Base-by-base conservation (phyloP, 2,888 invertebrate genomes). In the Cyaniris semiargus region DNA sequence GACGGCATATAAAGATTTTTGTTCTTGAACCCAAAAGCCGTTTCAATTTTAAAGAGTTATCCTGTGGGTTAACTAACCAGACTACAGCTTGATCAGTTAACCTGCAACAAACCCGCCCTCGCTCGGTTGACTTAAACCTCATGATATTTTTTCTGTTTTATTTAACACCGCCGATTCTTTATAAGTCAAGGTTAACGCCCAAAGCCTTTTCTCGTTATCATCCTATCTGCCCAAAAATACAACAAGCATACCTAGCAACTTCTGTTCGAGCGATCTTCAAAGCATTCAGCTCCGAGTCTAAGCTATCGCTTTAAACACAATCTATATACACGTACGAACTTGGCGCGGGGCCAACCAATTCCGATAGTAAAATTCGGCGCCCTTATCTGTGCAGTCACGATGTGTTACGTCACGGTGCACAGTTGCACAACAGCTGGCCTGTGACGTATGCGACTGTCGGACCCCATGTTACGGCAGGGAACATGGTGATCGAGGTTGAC, bases 171-270 rank as follows among this genome's bases (percentile, higher is more conserved):
- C n/a, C n/a, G n/a, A n/a, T n/a, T n/a, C n/a, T n/a, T n/a, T n/a
- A n/a, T n/a, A n/a, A n/a, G n/a, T n/a, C 10, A 10, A 44, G 3
- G 44, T 44, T 3, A 44, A 44, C 3, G 44, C 44, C 10, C 44
- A 44, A 44, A 44, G 44, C 10, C 44, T 13, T n/a, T n/a, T n/a
- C n/a, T n/a, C n/a, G 38, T 10, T 38, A 38, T 13, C 10, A 44
- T 44, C 44, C 10, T 34, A 34, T 34, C 10, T 44, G 13, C 10
- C 44, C 10, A 44, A 44, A 10, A 44, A 44, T 10, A 38, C 38
- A 77, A 78, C 75, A 76, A 76, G 77, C 78, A 72, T 78, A 78
- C 72, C 76, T 75, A 27, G 6, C 15, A 66, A 66, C 27, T 66
- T 66, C 66, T 66, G 27, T 66, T 66, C 66, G 15, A 66, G 27